Conservation (phyloP, 2,113 vertebrate genomes). For the Corydoras maculifer region DNA sequence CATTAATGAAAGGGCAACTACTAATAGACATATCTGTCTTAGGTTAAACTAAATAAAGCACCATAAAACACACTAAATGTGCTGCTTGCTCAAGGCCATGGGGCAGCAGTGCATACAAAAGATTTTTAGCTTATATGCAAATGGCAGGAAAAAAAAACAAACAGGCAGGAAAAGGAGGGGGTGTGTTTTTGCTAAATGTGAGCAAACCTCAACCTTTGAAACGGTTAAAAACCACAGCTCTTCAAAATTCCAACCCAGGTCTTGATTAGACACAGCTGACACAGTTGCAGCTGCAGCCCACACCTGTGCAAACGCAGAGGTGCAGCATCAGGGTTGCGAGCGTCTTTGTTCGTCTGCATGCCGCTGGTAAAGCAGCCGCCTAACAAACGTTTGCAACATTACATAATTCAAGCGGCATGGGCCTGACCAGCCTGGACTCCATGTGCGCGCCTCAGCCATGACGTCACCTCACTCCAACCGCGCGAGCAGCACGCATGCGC, state of each 20-base stretch:
- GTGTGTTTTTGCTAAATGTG: slow-evolving; percentile 42
- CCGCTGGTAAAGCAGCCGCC: neutral
- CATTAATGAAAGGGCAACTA: no score
- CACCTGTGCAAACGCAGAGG: neutral
- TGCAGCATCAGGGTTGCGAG: neutral
- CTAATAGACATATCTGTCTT: no score
- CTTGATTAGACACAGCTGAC: neutral
- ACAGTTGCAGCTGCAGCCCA: slow-evolving; percentile 10
- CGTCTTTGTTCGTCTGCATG: neutral
- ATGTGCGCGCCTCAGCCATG: slow-evolving; percentile 62
- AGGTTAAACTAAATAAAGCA: no score
- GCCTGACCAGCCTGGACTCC: slow-evolving; percentile 46
- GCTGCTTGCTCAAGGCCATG: slow-evolving; percentile 11
- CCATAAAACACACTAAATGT: neutral
- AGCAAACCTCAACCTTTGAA: slow-evolving; percentile 41
- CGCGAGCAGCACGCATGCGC: slow-evolving; percentile 44
- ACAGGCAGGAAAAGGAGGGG: neutral
- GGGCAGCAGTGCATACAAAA: neutral
- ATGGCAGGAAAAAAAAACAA: slow-evolving; percentile 5
- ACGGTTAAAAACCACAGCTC: slow-evolving; percentile 14
- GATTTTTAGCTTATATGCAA: slow-evolving; percentile 27
- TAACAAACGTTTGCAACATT: slow-evolving; percentile 51
- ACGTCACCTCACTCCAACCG: slow-evolving; percentile 59
- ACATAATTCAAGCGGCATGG: slow-evolving; percentile 61
- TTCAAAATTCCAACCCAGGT: slow-evolving; percentile 6